These are phyloP conservation scores for Xenotilapia leptura DNA, from an alignment of 2,113 vertebrate genomes.

Conservation along the genomic window DNA sequence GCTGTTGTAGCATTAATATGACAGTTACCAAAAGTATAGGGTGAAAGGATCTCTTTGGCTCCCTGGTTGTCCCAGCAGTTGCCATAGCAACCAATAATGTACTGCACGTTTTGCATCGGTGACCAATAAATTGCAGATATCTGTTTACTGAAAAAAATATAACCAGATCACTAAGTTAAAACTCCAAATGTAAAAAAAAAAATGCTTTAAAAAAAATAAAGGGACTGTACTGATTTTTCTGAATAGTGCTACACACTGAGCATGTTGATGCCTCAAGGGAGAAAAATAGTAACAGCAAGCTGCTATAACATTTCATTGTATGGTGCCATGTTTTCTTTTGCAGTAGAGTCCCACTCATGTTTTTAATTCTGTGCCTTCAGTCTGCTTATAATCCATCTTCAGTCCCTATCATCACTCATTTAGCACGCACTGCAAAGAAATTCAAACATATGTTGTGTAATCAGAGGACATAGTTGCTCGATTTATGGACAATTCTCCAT, in stretches of 20 bases:
- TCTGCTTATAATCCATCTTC: neutral
- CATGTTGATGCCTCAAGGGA: neutral
- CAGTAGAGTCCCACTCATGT: neutral
- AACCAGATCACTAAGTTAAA: neutral
- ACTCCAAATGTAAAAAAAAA: neutral
- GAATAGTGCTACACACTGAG: neutral
- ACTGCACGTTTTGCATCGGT: neutral
- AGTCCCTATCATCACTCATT: neutral
- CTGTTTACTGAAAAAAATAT: neutral
- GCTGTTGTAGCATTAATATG: constrained; percentile 11
- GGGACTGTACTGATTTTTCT: neutral
- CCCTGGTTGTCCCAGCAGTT: neutral
- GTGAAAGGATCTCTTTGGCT: neutral
- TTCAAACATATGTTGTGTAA: neutral
- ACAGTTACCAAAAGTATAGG: neutral
- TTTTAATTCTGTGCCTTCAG: neutral
- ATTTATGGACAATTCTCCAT: neutral
- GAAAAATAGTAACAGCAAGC: neutral
- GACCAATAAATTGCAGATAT: neutral
- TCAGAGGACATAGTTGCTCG: neutral
- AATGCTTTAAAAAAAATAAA: neutral
- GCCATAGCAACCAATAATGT: constrained; percentile 5
- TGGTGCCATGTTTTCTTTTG: neutral
- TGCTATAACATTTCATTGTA: neutral
- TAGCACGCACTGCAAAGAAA: neutral